phyloP scores from a whole-genome alignment of 2,888 invertebrate species.

The Agonopterix arenella region DNA sequence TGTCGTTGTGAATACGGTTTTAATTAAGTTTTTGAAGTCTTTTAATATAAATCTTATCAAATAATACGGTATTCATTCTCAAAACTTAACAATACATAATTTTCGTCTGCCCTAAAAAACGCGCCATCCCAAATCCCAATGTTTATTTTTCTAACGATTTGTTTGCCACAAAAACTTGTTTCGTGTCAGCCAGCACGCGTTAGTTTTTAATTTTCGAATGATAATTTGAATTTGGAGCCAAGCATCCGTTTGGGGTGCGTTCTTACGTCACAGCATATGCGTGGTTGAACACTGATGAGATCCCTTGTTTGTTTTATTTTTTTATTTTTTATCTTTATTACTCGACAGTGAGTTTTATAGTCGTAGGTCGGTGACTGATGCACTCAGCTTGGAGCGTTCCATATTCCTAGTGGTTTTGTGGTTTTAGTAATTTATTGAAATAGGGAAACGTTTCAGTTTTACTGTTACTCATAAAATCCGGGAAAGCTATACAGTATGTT shows the following conservation, averaged over 20 bases:
- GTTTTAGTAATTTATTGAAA: slow-evolving; percentile 1
- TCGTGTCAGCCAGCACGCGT: not conserved
- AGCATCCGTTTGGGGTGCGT: slow-evolving; percentile 14
- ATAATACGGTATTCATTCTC: no score
- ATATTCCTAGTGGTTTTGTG: slow-evolving; percentile 2
- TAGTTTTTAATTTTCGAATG: slow-evolving; percentile 2
- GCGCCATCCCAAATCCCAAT: not conserved
- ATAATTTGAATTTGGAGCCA: slow-evolving; percentile 4
- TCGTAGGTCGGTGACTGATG: slow-evolving; percentile 35
- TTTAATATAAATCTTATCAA: no score
- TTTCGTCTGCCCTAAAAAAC: no score
- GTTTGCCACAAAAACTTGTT: slow-evolving; percentile 1
- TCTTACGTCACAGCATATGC: slow-evolving; percentile 20
- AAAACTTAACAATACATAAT: not conserved
- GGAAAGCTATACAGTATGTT: no score
- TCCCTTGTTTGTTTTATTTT: slow-evolving; percentile 32
- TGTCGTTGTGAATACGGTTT: no score
- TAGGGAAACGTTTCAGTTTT: not conserved
- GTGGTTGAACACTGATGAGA: slow-evolving; percentile 13
- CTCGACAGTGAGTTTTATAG: slow-evolving; percentile 41
- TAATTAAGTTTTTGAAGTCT: no score
- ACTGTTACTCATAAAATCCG: no score
- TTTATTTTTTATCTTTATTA: slow-evolving; percentile 43
- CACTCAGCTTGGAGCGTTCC: slow-evolving; percentile 6
- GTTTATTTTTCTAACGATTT: not conserved